These are phyloP conservation scores for Anastrepha obliqua DNA, from an alignment of 1,140 invertebrate species.

Conservation along the genomic window DNA sequence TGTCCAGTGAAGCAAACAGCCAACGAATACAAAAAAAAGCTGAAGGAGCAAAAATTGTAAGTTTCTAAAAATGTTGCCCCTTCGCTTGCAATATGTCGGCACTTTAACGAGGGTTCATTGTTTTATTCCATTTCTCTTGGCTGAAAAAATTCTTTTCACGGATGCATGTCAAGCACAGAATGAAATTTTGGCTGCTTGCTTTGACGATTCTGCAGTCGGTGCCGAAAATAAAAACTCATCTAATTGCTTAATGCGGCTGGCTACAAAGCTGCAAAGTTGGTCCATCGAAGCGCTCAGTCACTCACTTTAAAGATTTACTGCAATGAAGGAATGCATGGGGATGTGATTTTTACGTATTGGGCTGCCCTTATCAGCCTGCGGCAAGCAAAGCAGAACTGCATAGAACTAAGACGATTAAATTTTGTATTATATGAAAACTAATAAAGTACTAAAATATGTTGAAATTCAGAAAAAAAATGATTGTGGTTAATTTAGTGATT, in stretches of 20 bases:
- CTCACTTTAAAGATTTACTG: not conserved
- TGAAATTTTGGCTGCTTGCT: not conserved
- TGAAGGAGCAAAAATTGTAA: not conserved
- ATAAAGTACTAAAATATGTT: too few relatives aligned
- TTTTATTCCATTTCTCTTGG: not conserved
- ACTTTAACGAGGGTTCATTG: conserved; percentile 37
- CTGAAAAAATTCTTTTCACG: not conserved
- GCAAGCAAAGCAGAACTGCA: too few relatives aligned
- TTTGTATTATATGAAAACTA: too few relatives aligned
- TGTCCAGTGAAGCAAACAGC: conserved; percentile 9
- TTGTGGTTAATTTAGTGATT: too few relatives aligned
- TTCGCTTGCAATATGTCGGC: conserved; percentile 17
- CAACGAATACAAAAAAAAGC: not conserved
- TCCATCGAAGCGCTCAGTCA: not conserved
- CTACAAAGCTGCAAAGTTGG: not conserved
- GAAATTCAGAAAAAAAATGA: too few relatives aligned
- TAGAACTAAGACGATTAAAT: too few relatives aligned
- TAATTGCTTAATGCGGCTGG: conserved; percentile 45
- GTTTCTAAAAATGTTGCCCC: not conserved
- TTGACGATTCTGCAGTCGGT: not conserved
- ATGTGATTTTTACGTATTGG: too few relatives aligned
- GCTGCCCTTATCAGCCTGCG: too few relatives aligned
- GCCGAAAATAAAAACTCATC: conserved; percentile 50
- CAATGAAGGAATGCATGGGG: too few relatives aligned
- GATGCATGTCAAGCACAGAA: not conserved